These are phyloP conservation scores for Magallana ariakensis DNA, from an alignment of 1,140 invertebrate species.

Conservation along the genomic window DNA sequence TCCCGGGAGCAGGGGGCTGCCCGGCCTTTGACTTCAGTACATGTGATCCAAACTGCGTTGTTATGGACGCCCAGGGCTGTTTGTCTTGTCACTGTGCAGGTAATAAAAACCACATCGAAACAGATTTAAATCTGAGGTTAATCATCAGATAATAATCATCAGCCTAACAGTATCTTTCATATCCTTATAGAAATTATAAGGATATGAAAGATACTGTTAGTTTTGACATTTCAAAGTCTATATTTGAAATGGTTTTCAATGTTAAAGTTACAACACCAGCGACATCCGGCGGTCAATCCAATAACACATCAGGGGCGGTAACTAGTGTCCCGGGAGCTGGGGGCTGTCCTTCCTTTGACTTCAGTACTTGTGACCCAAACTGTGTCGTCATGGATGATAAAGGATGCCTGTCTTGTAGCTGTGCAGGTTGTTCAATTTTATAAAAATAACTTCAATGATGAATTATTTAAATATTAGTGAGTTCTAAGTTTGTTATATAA, in stretches of 20 bases:
- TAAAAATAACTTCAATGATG: neutral
- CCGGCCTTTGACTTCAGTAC: conserved; percentile 33
- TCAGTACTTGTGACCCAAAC: conserved; percentile 37
- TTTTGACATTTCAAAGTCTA: neutral
- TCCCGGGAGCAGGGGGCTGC: neutral
- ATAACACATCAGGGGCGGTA: neutral
- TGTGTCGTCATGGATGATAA: conserved; percentile 16
- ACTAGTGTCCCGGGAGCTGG: conserved; percentile 27
- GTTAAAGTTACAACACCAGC: conserved; percentile 8
- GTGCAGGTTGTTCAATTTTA: neutral
- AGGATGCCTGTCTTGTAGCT: conserved; percentile 22
- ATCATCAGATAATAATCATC: too few species aligned
- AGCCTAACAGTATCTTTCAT: too few species aligned
- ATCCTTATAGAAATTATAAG: too few species aligned
- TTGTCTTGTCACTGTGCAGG: conserved; percentile 29
- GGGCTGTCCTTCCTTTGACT: conserved; percentile 18
- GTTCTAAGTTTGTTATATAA: neutral
- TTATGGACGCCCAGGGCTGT: conserved; percentile 16
- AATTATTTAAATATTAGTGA: neutral
- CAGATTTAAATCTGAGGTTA: too few species aligned
- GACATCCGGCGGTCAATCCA: neutral
- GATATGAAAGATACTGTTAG: neutral
- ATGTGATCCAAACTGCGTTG: conserved; percentile 29
- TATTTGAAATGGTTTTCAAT: too few species aligned
- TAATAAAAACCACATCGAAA: neutral